phyloP scores from a whole-genome alignment of 2,888 invertebrate species.

The Leucoma salicis region DNA sequence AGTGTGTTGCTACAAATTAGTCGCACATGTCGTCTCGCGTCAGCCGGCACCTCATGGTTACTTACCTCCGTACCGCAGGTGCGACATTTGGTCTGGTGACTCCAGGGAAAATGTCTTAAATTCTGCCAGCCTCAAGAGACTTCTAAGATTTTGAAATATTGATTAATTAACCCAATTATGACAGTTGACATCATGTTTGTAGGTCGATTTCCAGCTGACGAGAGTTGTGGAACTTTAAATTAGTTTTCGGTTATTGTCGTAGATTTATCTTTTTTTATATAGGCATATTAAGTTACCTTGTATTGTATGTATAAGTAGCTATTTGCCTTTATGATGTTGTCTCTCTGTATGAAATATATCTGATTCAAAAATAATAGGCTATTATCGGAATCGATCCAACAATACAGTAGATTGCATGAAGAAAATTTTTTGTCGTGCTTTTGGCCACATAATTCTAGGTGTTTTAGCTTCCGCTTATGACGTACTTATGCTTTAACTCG shows the following conservation, averaged over 20 bases:
- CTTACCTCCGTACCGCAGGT: conserved; percentile 54
- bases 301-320: conserved; percentile 5
- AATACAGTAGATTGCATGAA: too few relatives aligned
- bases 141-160: conserved; percentile 6
- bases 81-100: conserved; percentile 33
- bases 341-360: too few relatives aligned
- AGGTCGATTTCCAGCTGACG: conserved; percentile 45
- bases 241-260: conserved; percentile 26
- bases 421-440: too few relatives aligned
- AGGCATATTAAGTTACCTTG: not conserved
- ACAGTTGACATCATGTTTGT: conserved; percentile 25
- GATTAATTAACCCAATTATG: conserved; percentile 34
- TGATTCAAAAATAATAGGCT: too few relatives aligned
- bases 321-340: not conserved
- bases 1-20: conserved; percentile 75
- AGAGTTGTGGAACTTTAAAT: conserved; percentile 30
- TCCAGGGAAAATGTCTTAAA: conserved; percentile 56
- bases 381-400: too few relatives aligned
- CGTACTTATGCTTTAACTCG: too few relatives aligned
- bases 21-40: conserved; percentile 72
- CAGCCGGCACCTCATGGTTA: conserved; percentile 67
- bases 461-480: too few relatives aligned
- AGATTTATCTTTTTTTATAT: conserved; percentile 25
- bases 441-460: too few relatives aligned
- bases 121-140: conserved; percentile 26